Evolutionary conservation across 2,888 invertebrate species (phyloP).

Genomic region (Lasioglossum lativentre): DNA sequence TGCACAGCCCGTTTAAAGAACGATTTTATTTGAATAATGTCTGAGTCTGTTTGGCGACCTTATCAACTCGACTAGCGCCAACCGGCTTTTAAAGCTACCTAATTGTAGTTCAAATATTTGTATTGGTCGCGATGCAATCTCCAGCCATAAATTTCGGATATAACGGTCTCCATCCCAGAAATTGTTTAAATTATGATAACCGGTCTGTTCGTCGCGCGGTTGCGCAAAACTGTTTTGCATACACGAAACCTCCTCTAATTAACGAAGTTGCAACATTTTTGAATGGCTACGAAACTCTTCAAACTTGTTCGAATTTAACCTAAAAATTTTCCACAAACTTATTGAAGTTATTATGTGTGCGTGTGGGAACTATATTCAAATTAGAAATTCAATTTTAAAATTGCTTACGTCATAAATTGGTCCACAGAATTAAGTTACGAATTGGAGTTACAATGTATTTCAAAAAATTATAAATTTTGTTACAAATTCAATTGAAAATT

Average conservation of each 20-base stretch:
- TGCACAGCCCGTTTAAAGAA: neutral
- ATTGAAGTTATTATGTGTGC: neutral
- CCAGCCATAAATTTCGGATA: neutral
- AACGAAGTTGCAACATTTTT: neutral
- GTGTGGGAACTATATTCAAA: no score
- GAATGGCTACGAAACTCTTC: neutral
- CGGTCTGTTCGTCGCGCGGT: neutral
- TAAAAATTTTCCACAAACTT: neutral
- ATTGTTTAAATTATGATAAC: slow-evolving; percentile 3
- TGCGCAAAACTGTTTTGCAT: neutral
- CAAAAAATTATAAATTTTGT: no score
- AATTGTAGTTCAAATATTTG: slow-evolving; percentile 5
- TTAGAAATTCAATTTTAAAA: no score
- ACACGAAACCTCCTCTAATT: neutral
- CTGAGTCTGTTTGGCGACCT: neutral
- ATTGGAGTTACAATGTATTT: no score
- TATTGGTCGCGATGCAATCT: neutral
- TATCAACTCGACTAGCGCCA: neutral
- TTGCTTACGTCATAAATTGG: no score
- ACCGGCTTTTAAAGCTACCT: neutral
- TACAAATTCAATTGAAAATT: no score
- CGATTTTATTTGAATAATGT: neutral
- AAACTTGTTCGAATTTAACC: neutral
- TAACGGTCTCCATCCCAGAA: neutral
- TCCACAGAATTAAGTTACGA: no score